Evolutionary conservation across 2,797 vertebrate genomes (phyloP), one percentile per base, ranked within the genome.

Genomic region (Malacoraja senta): DNA sequence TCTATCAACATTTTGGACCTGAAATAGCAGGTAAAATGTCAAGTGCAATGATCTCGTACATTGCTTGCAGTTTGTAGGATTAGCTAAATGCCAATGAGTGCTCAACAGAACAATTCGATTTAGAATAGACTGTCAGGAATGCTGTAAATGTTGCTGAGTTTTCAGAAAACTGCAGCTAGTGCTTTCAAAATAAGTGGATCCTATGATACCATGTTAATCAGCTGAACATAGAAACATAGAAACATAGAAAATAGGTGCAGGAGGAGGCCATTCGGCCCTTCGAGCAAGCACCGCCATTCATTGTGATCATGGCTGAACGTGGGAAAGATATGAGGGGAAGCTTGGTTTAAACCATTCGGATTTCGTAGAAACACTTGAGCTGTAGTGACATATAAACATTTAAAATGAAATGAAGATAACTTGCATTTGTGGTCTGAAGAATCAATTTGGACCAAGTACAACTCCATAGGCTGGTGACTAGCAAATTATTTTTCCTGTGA

Each of bases 41-140:
- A 91, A 91, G 90, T 74, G 38, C 9, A 44, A 44, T 91, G 90
- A 91, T 65, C 61, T 86, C 13, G 65, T 38, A 65, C 58, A 88
- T 65, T 63, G 26, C 35, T 26, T 29, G 68, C 53, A 24, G 90
- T 91, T 91, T 65, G 68, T 38, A 38, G 72, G 32, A 91, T 72
- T 72, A 91, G 35, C 65, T 9, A 19, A 88, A 2, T 74, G 35
- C 21, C 68, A 44, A 8, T 53, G 21, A 91, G 74, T 21, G 65
- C 35, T 53, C 10, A 74, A 91, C 1, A 74, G 68, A n/a, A 44
- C 72, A 53, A 91, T 26, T 44, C 29, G 12, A 91, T 72, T 91
- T 71, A 91, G 38, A 68, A 91, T 53, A 68, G 32, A 15, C 9
- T 91, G 65, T 10, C 38, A 53, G 35, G 35, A 74, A 71, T 72